phyloP scores from a whole-genome alignment of 2,888 invertebrate species.

The Callinectes sapidus region DNA sequence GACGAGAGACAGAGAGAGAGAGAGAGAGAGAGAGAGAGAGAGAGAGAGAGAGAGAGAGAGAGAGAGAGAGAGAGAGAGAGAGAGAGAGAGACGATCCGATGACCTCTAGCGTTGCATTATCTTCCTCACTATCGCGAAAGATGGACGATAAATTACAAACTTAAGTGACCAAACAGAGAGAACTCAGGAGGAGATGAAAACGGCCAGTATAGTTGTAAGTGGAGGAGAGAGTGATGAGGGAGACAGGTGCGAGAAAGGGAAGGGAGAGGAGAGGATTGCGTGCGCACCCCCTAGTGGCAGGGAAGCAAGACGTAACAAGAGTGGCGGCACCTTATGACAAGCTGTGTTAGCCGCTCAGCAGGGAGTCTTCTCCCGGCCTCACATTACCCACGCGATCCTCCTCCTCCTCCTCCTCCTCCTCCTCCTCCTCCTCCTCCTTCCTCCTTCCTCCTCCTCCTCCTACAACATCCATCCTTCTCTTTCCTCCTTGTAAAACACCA shows the following conservation, averaged over 20 bases:
- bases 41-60: slow-evolving; percentile 39
- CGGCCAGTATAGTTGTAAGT: not conserved
- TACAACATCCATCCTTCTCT: not conserved
- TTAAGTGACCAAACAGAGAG: not conserved
- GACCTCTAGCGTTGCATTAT: not conserved
- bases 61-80: slow-evolving; percentile 39
- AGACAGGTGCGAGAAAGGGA: not conserved
- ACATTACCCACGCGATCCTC: slow-evolving; percentile 51
- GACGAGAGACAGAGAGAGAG: too few relatives aligned
- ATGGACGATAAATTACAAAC: not conserved
- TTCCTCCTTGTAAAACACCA: not conserved
- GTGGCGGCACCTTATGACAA: slow-evolving; percentile 67
- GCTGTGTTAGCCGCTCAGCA: slow-evolving; percentile 64
- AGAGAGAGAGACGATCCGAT: not conserved
- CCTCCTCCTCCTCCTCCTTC: not conserved
- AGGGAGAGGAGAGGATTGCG: slow-evolving; percentile 45
- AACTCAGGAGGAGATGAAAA: not conserved
- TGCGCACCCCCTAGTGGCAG: slow-evolving; percentile 58
- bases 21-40: slow-evolving; percentile 5
- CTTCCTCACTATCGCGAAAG: not conserved
- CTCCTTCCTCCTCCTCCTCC: not conserved
- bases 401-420: not conserved
- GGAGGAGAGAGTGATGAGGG: not conserved
- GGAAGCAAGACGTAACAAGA: slow-evolving; percentile 65
- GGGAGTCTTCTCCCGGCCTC: slow-evolving; percentile 53